Percentiles rank a stretch among this genome's conserved stretches.
Conservation (phyloP, 2,113 vertebrate genomes). For the Pollimyrus isidori region DNA sequence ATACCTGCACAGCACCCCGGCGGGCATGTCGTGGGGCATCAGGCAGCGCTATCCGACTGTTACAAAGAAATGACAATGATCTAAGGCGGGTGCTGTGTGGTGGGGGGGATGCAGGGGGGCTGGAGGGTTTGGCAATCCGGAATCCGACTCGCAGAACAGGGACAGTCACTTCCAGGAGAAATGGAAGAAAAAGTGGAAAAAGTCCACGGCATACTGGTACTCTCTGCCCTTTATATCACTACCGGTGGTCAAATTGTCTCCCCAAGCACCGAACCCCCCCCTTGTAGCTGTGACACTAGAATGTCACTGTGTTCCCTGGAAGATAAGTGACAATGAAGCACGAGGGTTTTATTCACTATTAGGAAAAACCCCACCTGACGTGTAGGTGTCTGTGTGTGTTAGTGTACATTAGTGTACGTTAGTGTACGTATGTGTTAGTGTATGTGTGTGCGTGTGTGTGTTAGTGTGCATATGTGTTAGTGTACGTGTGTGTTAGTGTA, state of each 20-base stretch:
- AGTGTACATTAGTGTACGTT: neutral
- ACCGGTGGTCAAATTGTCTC: neutral
- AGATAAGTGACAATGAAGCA: neutral
- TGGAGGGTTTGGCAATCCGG: neutral
- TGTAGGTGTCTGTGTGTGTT: neutral
- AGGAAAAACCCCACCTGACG: neutral
- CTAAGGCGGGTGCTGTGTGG: neutral
- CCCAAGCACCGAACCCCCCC: neutral
- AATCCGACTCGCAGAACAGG: neutral
- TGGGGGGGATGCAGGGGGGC: neutral
- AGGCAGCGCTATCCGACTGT: too few species aligned
- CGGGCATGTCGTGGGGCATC: neutral
- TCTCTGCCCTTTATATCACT: neutral
- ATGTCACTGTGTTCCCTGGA: neutral
- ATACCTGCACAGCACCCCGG: neutral
- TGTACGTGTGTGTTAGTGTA: too few species aligned
- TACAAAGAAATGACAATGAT: neutral
- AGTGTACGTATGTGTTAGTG: too few species aligned
- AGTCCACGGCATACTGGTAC: neutral
- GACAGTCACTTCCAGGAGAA: neutral
- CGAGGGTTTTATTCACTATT: neutral
- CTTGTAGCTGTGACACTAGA: neutral
- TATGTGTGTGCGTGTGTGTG: too few species aligned
- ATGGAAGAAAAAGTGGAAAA: neutral
- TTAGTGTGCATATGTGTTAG: too few species aligned